Evolutionary conservation across 2,113 vertebrate genomes (phyloP), one percentile per base, ranked within the genome.

Genomic region (Microcebus griseorufus): DNA sequence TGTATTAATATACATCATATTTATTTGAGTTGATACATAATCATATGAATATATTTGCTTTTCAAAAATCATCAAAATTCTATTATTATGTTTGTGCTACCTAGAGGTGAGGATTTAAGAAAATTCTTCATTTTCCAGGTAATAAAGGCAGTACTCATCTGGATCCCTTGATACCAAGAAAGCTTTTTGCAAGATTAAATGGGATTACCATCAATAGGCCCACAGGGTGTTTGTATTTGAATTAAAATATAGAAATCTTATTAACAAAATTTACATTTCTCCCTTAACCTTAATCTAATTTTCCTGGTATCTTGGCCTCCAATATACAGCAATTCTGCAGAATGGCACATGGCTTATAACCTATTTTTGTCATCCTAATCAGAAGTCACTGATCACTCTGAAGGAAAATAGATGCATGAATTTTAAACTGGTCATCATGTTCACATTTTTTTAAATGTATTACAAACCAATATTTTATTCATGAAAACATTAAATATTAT

Each of bases 161-260:
- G 45, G 72, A 93, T 98, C 94, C 82, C 94, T 94, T 86, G 85
- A 97, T 70, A 97, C 73, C 62, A 92, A 78, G 37, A 84, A 95
- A 88, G 88, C 95, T 88, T 97, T 97, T 88, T 93, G 76, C 88
- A 97, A 96, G 97, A 97, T 97, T 97, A 97, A 97, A 95, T 93
- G 91, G 94, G 91, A 97, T 98, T 94, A 95, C 88, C 88, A 94
- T 88, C 97, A 97, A 96, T 91, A 96, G 93, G 62, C 91, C 93
- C 48, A 0, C 62, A 58, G 85, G 91, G 86, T 96, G 93, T 96
- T 97, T 97, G 95, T 88, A 93, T 97, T 96, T 93, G 88, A 97
- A 98, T 97, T 97, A 97, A 97, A 97, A 97, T 97, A 96, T 91
- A 96, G 93, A 97, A 97, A 97, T 55, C 95, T 97, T 98, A 97